phyloP scores from a whole-genome alignment of 1,140 invertebrate species.

The Piezodorus guildinii region DNA sequence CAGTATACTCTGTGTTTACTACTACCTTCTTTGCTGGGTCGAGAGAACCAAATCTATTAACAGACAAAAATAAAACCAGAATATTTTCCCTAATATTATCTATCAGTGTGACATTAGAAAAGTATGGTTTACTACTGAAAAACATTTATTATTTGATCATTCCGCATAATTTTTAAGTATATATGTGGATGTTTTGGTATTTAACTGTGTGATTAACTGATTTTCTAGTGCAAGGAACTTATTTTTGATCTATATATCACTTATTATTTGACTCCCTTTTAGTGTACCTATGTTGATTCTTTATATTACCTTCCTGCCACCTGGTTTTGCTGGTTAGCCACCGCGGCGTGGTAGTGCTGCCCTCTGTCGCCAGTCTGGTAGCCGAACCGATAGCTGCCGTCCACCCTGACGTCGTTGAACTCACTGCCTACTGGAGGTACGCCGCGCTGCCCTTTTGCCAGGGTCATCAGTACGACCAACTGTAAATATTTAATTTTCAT shows the following conservation, averaged over 20 bases:
- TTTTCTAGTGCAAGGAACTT: too few relatives aligned
- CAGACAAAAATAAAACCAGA: not conserved
- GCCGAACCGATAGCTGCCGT: slow-evolving; percentile 31
- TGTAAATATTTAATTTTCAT: not conserved
- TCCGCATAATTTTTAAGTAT: too few relatives aligned
- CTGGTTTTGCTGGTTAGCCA: slow-evolving; percentile 30
- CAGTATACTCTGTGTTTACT: slow-evolving; percentile 56
- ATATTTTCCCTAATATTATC: not conserved
- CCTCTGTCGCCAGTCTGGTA: slow-evolving; percentile 31
- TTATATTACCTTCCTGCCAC: slow-evolving; percentile 30
- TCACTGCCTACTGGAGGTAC: slow-evolving; percentile 23
- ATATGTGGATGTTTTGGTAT: too few relatives aligned
- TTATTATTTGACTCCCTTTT: too few relatives aligned
- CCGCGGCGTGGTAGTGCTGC: slow-evolving; percentile 29
- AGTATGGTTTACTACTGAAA: too few relatives aligned
- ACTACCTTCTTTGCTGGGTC: slow-evolving; percentile 49
- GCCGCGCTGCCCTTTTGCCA: slow-evolving; percentile 13
- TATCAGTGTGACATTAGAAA: too few relatives aligned
- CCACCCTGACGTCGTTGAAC: slow-evolving; percentile 26
- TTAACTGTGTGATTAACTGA: too few relatives aligned
- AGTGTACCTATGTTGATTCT: too few relatives aligned
- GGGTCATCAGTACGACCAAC: not conserved
- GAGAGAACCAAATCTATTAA: slow-evolving; percentile 46
- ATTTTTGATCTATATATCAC: too few relatives aligned
- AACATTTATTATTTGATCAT: too few relatives aligned